Percentiles rank a stretch among this genome's conserved stretches.
phyloP scores from a whole-genome alignment of 2,797 vertebrate species.

The Coracias cyanogaster region DNA sequence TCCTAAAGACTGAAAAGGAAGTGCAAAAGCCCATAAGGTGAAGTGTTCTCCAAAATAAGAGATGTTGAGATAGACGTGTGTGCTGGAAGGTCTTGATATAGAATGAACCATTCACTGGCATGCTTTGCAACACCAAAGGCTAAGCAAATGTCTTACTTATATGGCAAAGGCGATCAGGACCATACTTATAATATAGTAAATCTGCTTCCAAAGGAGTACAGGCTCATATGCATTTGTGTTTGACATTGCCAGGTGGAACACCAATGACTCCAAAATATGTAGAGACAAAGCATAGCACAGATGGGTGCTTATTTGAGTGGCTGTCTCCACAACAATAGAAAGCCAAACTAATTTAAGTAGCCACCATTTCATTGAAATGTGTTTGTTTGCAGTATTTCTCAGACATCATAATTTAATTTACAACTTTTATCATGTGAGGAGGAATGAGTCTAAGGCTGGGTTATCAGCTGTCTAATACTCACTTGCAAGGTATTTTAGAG shows the following conservation, averaged over 20 bases:
- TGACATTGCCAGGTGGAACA: not conserved
- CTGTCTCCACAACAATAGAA: not conserved
- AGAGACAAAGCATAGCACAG: not conserved
- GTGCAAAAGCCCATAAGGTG: not conserved
- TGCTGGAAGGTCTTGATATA: not conserved
- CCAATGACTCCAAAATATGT: not conserved
- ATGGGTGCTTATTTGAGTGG: accelerated
- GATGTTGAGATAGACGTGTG: not conserved
- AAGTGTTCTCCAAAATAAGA: not conserved
- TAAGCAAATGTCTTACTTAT: not conserved
- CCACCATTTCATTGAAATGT: not conserved
- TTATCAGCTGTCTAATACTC: not conserved
- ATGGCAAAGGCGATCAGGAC: not conserved
- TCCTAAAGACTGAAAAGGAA: not conserved
- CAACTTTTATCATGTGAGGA: not conserved
- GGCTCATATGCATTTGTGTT: not conserved
- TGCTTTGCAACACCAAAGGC: not conserved
- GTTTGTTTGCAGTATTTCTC: not conserved
- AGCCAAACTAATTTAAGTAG: not conserved
- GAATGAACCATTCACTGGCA: not conserved
- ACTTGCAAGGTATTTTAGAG: not conserved
- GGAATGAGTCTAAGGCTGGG: not conserved
- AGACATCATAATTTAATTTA: not conserved
- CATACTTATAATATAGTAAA: not conserved
- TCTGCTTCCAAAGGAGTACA: not conserved